These are phyloP conservation scores for Penaeus japonicus DNA, from an alignment of 1,140 invertebrate genomes.

Conservation along the genomic window DNA sequence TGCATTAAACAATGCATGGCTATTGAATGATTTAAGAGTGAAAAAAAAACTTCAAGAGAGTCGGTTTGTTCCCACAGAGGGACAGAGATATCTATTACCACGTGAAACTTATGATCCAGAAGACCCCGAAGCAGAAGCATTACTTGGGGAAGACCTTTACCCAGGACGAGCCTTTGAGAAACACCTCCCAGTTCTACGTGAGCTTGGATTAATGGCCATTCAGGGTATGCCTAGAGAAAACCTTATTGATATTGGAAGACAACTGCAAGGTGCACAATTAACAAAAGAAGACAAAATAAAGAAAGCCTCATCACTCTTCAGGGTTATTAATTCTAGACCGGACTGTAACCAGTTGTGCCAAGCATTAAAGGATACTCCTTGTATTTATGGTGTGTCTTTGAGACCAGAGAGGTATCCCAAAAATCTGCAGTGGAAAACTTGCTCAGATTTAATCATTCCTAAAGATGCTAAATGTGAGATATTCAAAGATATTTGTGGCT, in stretches of 20 bases:
- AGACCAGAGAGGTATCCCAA: background rate
- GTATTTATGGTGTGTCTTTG: background rate
- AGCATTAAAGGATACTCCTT: background rate
- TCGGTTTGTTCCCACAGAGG: background rate
- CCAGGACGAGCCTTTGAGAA: background rate
- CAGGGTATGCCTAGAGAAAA: background rate
- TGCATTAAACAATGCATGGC: background rate
- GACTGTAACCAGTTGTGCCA: conserved; percentile 2
- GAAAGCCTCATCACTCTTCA: background rate
- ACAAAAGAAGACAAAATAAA: background rate
- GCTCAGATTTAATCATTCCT: background rate
- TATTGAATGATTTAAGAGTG: background rate
- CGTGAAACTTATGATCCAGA: conserved; percentile 23
- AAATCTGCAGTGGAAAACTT: background rate
- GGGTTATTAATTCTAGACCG: background rate
- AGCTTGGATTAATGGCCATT: conserved; percentile 8
- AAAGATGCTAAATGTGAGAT: background rate
- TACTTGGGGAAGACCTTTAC: conserved; percentile 1
- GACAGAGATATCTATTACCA: background rate
- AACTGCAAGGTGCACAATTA: background rate
- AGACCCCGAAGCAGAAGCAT: background rate
- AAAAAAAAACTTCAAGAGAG: background rate
- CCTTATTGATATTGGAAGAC: background rate
- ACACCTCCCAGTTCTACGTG: background rate
- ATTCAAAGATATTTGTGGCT: conserved; percentile 3